These are phyloP conservation scores for Tinamus guttatus DNA, from an alignment of 2,113 vertebrate species.

Conservation along the genomic window DNA sequence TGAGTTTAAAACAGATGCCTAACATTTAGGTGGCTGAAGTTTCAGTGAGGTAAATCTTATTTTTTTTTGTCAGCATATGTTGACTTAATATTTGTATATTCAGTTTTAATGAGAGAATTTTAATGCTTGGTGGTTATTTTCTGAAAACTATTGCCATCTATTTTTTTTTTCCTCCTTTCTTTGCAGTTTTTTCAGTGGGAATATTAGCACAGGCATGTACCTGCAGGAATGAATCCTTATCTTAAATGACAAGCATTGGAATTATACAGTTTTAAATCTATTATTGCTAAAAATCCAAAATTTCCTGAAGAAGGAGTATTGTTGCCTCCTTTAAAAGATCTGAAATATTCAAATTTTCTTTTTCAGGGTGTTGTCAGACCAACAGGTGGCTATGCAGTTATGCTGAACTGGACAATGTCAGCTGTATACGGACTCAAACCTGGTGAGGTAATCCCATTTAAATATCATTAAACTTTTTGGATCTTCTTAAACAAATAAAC, in stretches of 20 bases:
- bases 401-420: slow-evolving; percentile 98
- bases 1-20: not conserved
- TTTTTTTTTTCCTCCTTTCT: not conserved
- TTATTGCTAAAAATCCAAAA: not conserved
- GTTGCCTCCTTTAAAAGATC: not conserved
- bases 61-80: not conserved
- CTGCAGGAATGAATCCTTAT: not conserved
- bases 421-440: slow-evolving; percentile 91
- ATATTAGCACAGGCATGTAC: not conserved
- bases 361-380: slow-evolving; percentile 90
- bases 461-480: not conserved
- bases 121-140: not conserved
- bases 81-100: not conserved
- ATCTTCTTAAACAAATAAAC: not conserved
- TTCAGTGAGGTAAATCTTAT: not conserved
- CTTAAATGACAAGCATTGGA: not conserved
- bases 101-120: not conserved
- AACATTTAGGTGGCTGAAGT: not conserved
- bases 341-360: slow-evolving; percentile 35
- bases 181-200: not conserved
- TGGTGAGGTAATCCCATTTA: slow-evolving; percentile 87
- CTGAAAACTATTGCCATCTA: not conserved
- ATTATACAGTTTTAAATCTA: not conserved
- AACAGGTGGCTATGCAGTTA: slow-evolving; percentile 94
- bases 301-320: not conserved